Base-by-base conservation (phyloP, 37 sponge, comb jelly and placozoan genomes). In the Mnemiopsis leidyi region DNA sequence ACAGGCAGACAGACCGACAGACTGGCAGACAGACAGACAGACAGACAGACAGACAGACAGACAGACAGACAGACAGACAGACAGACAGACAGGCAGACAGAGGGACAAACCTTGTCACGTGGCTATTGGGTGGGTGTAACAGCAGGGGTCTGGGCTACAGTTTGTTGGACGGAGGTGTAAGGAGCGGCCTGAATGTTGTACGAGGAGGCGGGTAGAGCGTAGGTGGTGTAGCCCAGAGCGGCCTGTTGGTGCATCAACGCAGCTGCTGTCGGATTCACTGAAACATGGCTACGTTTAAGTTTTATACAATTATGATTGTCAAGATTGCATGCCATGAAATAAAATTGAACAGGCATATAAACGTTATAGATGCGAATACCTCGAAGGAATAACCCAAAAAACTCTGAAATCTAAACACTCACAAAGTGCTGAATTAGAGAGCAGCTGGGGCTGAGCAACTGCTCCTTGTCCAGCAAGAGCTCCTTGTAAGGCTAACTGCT, bases 201-300 rank as follows among this genome's bases (percentile, higher is more conserved):
- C 3, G 90, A 38, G 30, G 61, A 36, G 90, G 61, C 61, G 9
- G 90, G 90, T 33, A 85, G 48, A 13, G 90, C 90, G 90, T 85
- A 85, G 25, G 90, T 40, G 61, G 90, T 85, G 90, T 85, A 85
- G 1, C 61, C 61, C 61, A 85, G 90, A 0, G 90, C 90, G 39
- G 90, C 90, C 25, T 85, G 90, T 28, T 85, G 90, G 3, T 85
- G 90, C 90, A 85, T 85, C 48, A 85, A 29, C 23, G 90, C 90
- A 5, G 90, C 23, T 35, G 90, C 90, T 21, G 90, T 37, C 0
- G 79, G 79, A 32, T 77, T 77, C 79, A 77, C 79, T 85, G 90
- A 2, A 28, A 28, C 5, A 71, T 29, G 20, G n/a, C 25, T n/a
- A n/a, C n/a, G n/a, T n/a, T n/a, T n/a, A n/a, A n/a, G n/a, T n/a